Evolutionary conservation across 2,113 vertebrate genomes (phyloP).

Genomic region (Mesocricetus auratus): DNA sequence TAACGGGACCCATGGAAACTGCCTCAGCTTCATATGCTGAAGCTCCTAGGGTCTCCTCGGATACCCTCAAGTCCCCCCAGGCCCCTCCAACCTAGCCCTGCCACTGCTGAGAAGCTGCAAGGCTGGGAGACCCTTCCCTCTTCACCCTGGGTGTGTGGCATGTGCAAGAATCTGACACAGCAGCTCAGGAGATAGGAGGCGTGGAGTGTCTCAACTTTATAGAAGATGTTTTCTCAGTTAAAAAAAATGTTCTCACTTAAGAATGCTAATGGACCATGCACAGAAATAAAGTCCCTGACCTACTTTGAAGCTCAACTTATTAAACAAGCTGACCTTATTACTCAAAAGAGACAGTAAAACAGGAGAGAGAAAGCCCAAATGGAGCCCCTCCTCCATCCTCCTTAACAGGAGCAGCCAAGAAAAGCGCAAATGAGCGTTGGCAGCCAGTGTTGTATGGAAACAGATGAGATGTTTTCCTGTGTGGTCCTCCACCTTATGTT

Average conservation of each 20-base stretch:
- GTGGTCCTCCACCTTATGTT: not conserved
- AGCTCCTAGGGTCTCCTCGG: not conserved
- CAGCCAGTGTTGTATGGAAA: not conserved
- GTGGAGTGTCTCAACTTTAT: not conserved
- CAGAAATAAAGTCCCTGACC: slow-evolving; percentile 83
- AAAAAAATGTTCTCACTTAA: slow-evolving; percentile 82
- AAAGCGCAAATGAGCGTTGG: not conserved
- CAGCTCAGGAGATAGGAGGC: slow-evolving; percentile 15
- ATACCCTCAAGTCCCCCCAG: not conserved
- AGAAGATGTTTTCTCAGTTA: slow-evolving; percentile 71
- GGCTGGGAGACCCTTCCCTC: not conserved
- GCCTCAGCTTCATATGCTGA: not conserved
- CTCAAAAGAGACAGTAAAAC: slow-evolving; percentile 76
- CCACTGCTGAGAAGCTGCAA: not conserved
- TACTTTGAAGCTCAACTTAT: slow-evolving; percentile 82
- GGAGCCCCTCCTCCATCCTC: slow-evolving; percentile 23
- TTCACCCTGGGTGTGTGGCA: not conserved
- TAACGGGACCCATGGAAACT: not conserved
- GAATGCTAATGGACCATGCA: slow-evolving; percentile 83
- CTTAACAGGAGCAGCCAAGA: slow-evolving; percentile 7
- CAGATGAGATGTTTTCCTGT: not conserved
- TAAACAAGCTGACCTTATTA: slow-evolving; percentile 81
- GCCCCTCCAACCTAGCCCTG: not conserved
- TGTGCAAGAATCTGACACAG: slow-evolving; percentile 41
- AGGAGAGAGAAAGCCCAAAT: slow-evolving; percentile 57